These are phyloP conservation scores for Andrena dorsata DNA, from an alignment of 2,888 invertebrate species.

Conservation along the genomic window DNA sequence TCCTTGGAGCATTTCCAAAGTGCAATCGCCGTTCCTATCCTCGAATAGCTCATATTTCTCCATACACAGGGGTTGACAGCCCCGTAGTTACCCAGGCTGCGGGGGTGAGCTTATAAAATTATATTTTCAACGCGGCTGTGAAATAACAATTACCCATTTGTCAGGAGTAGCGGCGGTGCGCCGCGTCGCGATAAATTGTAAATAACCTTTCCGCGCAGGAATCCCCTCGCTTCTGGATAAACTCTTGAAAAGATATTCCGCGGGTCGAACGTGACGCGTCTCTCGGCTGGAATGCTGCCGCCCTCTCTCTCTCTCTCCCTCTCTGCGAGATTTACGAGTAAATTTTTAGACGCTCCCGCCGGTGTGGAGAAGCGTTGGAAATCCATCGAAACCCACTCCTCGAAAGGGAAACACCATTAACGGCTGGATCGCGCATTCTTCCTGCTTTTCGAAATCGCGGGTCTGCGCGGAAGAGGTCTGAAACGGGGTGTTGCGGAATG, in stretches of 20 bases:
- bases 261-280: constrained; percentile 39
- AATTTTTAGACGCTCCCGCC: constrained; percentile 38
- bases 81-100: neutral
- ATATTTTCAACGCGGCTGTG: constrained; percentile 17
- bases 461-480: no score
- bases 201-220: constrained; percentile 40
- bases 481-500: no score
- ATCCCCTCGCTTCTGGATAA: constrained; percentile 31
- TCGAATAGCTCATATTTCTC: no score
- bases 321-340: constrained; percentile 28
- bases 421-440: constrained; percentile 8
- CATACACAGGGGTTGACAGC: no score
- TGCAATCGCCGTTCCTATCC: no score
- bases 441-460: neutral
- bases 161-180: constrained; percentile 9
- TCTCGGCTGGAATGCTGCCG: constrained; percentile 32
- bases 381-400: neutral
- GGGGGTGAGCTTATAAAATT: constrained; percentile 18
- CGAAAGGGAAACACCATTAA: constrained; percentile 21
- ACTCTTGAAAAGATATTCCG: constrained; percentile 51
- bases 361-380: neutral
- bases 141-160: constrained; percentile 51
- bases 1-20: no score
- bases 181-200: constrained; percentile 39
- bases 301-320: neutral